Base-by-base conservation (phyloP, 2,113 vertebrate genomes). In the Cichladusa arquata region DNA sequence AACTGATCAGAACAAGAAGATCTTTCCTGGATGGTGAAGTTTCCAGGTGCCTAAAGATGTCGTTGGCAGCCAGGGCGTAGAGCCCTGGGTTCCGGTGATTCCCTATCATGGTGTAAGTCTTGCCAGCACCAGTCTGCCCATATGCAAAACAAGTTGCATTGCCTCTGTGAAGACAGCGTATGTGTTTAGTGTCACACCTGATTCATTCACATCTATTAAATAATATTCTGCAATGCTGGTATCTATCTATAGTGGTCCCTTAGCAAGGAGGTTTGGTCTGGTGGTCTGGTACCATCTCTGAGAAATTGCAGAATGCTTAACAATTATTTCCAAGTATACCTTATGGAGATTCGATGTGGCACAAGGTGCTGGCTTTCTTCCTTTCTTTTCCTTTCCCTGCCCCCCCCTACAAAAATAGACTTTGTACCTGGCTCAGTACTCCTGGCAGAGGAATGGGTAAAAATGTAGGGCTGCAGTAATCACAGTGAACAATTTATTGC, bases 101-200 rank as follows among this genome's bases (percentile, higher is more conserved):
- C 38, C 99, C 99, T 92, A 99, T 98, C 99, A 99, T 99, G 71
- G 99, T 99, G 94, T 99, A 98, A 38, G 99, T 99, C 97, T 99
- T 99, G 47, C 99, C 99, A 78, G 99, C 98, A 83, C 99, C 99
- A 45, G 99, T 99, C 94, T 99, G 99, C 47, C 99, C 99, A 0
- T 99, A 99, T 12, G 99, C 99, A 97, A 99, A 99, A 94, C 99
- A 99, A 65, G 99, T 99, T 73, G 98, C 98, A 61, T 98, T 99
- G 78, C 98, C 99, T 94, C 99, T 99, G 88, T 51, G 83, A 73
- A 96, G 92, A 92, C 66, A 97, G 86, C 1, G 6, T 22, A 33
- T 1, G 33, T n/a, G 60, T 93, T 95, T 78, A 93, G 64, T 38
- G 10, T 42, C 44, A 61, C 19, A 58, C 48, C 23, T 26, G 19